These are phyloP conservation scores for Myotis davidii DNA, from an alignment of 2,113 vertebrate genomes.

Conservation along the genomic window DNA sequence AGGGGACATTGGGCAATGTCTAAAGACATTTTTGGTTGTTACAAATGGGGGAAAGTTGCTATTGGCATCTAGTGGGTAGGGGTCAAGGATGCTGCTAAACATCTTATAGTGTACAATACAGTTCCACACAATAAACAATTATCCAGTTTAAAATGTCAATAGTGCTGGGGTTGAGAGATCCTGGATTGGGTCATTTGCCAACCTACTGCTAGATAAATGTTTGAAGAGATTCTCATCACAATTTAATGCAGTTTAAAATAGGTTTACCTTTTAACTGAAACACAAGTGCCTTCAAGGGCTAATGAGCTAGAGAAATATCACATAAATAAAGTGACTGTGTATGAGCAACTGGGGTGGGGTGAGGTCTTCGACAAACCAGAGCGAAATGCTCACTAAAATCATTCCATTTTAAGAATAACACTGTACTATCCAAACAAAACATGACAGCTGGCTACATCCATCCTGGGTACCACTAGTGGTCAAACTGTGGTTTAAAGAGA, in stretches of 20 bases:
- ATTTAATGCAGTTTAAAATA: constrained; percentile 40
- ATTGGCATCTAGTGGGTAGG: not conserved
- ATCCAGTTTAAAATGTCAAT: not conserved
- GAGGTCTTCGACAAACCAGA: not conserved
- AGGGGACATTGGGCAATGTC: not conserved
- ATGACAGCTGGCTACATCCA: not conserved
- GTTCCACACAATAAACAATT: not conserved
- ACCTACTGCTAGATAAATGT: not conserved
- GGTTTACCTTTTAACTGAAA: not conserved
- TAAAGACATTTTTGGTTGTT: not conserved
- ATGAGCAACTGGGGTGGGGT: not conserved
- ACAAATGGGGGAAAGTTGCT: not conserved
- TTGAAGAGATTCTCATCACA: not conserved
- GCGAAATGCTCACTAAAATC: not conserved
- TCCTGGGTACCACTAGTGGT: not conserved
- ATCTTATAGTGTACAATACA: not conserved
- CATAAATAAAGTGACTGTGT: not conserved
- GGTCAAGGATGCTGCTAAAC: not conserved
- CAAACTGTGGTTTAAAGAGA: constrained; percentile 29
- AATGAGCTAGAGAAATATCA: constrained; percentile 35
- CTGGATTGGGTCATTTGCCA: not conserved
- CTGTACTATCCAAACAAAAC: not conserved
- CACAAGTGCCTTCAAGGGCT: not conserved
- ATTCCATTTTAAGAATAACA: not conserved
- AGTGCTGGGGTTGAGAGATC: not conserved